Conservation (phyloP, 2,888 invertebrate species). For the Athripsodes cinereus region DNA sequence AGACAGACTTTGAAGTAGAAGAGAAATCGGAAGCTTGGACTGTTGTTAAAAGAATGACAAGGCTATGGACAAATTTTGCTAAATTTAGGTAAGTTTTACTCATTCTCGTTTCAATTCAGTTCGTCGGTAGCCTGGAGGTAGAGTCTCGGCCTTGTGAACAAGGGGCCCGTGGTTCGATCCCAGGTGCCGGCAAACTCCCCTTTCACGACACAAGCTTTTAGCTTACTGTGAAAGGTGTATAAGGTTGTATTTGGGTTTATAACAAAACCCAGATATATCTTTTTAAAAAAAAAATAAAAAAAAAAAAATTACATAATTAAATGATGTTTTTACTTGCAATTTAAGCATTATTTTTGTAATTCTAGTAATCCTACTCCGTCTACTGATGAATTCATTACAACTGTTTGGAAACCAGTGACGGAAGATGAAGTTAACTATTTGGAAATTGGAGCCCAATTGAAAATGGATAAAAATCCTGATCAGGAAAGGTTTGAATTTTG, state of each 20-base stretch:
- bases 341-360: background rate
- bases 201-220: too few species aligned
- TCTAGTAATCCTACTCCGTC: slow-evolving; percentile 24
- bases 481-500: slow-evolving; percentile 19
- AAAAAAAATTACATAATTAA: background rate
- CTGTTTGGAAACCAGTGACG: slow-evolving; percentile 19
- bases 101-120: too few species aligned
- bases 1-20: slow-evolving; percentile 18
- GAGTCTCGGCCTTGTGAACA: too few species aligned
- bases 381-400: slow-evolving; percentile 8
- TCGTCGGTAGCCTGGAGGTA: too few species aligned
- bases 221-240: too few species aligned
- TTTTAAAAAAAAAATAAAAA: background rate
- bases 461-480: slow-evolving; percentile 17
- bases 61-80: slow-evolving; percentile 29
- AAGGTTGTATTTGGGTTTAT: too few species aligned
- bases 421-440: slow-evolving; percentile 14
- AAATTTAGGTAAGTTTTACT: slow-evolving; percentile 27
- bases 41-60: slow-evolving; percentile 20
- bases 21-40: slow-evolving; percentile 12
- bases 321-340: background rate
- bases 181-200: too few species aligned
- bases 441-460: slow-evolving; percentile 15
- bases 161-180: too few species aligned
- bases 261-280: too few species aligned